These are phyloP conservation scores for Eupsilia transversa DNA, from an alignment of 2,888 invertebrate genomes.

Conservation along the genomic window DNA sequence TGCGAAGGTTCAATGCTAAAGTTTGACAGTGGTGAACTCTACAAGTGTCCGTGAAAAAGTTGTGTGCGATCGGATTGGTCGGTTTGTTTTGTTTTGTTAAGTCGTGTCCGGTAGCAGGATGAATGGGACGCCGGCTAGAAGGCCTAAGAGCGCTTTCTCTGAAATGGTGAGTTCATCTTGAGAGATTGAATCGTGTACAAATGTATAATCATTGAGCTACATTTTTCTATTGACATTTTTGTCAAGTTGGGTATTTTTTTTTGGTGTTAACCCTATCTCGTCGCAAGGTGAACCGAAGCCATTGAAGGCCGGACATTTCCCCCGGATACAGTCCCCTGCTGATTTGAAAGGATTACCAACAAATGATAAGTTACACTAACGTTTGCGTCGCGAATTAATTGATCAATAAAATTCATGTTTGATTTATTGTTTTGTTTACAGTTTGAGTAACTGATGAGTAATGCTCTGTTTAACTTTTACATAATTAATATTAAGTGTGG, in stretches of 20 bases:
- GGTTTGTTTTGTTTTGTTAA: conserved; percentile 80
- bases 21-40: conserved; percentile 83
- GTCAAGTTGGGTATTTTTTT: conserved; percentile 5
- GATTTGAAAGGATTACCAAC: conserved; percentile 59
- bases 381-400: conserved; percentile 62
- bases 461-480: conserved; percentile 52
- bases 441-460: conserved; percentile 55
- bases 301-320: conserved; percentile 46
- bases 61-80: conserved; percentile 81
- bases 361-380: conserved; percentile 45
- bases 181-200: conserved; percentile 6
- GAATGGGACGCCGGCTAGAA: conserved; percentile 88
- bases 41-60: conserved; percentile 88
- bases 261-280: conserved; percentile 39
- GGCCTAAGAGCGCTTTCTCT: conserved; percentile 88
- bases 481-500: conserved; percentile 43
- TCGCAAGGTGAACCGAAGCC: background rate
- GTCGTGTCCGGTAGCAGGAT: conserved; percentile 80
- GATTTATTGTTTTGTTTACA: conserved; percentile 74
- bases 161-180: conserved; percentile 81
- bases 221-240: conserved; percentile 9
- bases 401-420: conserved; percentile 65
- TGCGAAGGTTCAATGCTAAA: conserved; percentile 72
- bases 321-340: conserved; percentile 23
- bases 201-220: conserved; percentile 4